These are phyloP conservation scores for Labeo rohita DNA, from an alignment of 2,113 vertebrate genomes.

Conservation along the genomic window DNA sequence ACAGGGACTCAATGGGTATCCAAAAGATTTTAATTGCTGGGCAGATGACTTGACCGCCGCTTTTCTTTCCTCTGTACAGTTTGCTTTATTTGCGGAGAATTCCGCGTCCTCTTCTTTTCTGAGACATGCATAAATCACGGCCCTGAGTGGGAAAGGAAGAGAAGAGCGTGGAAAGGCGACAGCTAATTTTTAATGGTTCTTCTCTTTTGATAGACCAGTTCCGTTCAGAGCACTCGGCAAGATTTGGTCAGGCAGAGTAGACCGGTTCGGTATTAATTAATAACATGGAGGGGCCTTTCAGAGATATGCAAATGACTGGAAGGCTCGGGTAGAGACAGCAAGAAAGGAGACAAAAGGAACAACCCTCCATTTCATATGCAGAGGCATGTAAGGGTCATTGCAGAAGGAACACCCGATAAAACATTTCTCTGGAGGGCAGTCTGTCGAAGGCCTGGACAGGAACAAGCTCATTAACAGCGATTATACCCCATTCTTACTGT, in stretches of 20 bases:
- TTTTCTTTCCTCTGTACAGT: constrained; percentile 53
- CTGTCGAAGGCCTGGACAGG: constrained; percentile 71
- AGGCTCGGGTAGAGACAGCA: constrained; percentile 68
- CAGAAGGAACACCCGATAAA: constrained; percentile 74
- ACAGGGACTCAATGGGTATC: not conserved
- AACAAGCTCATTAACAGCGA: constrained; percentile 81
- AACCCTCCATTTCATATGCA: constrained; percentile 78
- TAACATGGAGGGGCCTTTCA: constrained; percentile 76
- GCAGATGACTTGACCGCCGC: constrained; percentile 27
- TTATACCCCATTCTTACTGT: constrained; percentile 74
- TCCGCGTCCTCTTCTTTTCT: constrained; percentile 43
- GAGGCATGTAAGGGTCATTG: constrained; percentile 73
- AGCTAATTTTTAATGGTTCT: constrained; percentile 72
- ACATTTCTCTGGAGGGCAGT: constrained; percentile 69
- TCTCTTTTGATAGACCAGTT: constrained; percentile 77
- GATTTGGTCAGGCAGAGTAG: constrained; percentile 75
- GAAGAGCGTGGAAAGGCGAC: constrained; percentile 61
- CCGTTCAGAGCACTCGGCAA: constrained; percentile 74
- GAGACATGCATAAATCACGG: constrained; percentile 63
- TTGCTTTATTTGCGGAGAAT: constrained; percentile 36
- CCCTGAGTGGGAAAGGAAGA: constrained; percentile 63
- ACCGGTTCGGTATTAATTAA: constrained; percentile 79
- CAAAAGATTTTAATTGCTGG: constrained; percentile 35
- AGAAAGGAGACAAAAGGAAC: constrained; percentile 75
- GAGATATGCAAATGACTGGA: constrained; percentile 75